Evolutionary conservation across 1,140 invertebrate species (phyloP), one percentile per base, ranked within the genome.

Genomic region (Papilio glaucus): DNA sequence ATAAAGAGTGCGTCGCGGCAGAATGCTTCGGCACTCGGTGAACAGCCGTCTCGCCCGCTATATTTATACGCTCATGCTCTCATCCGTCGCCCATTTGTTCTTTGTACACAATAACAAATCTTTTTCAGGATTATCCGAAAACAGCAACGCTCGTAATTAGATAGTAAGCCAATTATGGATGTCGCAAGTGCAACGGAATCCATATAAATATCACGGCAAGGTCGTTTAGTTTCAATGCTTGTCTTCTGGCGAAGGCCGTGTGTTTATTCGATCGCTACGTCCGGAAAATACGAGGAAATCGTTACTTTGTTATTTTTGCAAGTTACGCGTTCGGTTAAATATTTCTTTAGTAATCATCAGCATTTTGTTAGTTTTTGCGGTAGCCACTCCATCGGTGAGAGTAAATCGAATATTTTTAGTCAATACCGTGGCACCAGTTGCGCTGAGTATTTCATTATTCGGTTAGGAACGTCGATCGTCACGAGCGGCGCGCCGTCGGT

Each of bases 1-100:
- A 93, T 93, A 93, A 91, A 93, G 87, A 89, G 87, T 86, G 86
- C 85, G 75, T 85, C 86, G 86, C 88, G 85, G 82, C 84, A 82
- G 82, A 89, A 87, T 80, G 89, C 91, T 87, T 93, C 80, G 90
- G 90, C 90, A 93, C 91, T 93, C 91, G 91, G 91, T 84, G 83
- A 83, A 89, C 87, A 91, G 88, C 91, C 91, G 91, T 91, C 88
- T 90, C 80, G 91, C 88, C 89, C 87, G 85, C 85, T 85, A 86
- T 85, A 85, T 80, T 84, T 82, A 78, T 75, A 81, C 77, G 70
- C 76, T 81, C 76, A 86, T 83, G 80, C 83, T 73, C 83, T 84
- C 80, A 77, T 78, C 77, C 77, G 82, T 89, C 84, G 81, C 83
- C 72, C 49, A 53, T 53, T 69, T 72, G 72, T 85, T 80, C 61